phyloP scores from a whole-genome alignment of 2,113 vertebrate species.

The Tupaia tana region DNA sequence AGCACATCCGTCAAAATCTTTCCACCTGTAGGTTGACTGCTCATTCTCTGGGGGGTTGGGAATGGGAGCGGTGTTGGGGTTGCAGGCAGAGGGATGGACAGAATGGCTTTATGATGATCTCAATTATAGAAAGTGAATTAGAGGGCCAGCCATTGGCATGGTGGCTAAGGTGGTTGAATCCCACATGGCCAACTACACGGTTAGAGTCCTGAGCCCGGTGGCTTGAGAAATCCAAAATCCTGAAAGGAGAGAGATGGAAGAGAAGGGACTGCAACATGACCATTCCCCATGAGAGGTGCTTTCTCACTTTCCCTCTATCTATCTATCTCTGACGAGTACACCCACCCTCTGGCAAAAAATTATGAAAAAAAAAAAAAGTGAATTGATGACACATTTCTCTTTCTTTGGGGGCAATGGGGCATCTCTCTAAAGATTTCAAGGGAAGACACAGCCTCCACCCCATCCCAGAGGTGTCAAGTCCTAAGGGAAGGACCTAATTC shows the following conservation, averaged over 20 bases:
- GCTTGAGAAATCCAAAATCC: no score
- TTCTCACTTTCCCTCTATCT: no score
- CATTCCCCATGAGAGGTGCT: no score
- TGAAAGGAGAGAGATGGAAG: no score
- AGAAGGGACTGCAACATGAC: no score
- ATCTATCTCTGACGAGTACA: no score
- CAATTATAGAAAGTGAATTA: not conserved
- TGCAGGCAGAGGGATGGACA: not conserved
- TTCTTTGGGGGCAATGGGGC: not conserved
- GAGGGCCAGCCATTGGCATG: no score
- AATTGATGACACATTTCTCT: not conserved
- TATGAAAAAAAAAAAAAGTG: not conserved
- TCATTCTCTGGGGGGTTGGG: not conserved
- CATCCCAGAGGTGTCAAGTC: not conserved
- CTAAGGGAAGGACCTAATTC: not conserved
- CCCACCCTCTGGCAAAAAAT: no score
- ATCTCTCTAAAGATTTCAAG: not conserved
- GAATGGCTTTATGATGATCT: not conserved
- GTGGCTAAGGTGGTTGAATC: no score
- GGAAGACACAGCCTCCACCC: not conserved
- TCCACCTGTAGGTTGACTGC: not conserved
- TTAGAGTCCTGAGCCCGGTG: no score
- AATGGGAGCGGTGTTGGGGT: not conserved
- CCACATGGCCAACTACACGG: no score
- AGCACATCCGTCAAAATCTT: not conserved